Evolutionary conservation across 2,113 vertebrate genomes (phyloP).

Genomic region (Lucifuga dentata): DNA sequence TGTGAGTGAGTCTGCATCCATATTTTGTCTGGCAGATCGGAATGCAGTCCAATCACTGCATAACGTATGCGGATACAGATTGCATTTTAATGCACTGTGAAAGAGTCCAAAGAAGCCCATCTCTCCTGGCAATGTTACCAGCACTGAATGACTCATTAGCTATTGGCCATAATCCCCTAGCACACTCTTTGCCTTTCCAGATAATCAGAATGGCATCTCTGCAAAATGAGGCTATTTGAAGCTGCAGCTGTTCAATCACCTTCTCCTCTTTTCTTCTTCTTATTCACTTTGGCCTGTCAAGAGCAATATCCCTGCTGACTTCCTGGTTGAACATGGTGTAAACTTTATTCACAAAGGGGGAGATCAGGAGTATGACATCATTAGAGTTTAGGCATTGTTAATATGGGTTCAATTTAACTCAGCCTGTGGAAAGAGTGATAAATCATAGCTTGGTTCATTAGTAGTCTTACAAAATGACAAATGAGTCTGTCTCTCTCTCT

Average conservation of each 20-base stretch:
- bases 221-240: conserved; percentile 39
- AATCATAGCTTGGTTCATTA: conserved; percentile 19
- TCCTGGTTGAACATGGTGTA: conserved; percentile 32
- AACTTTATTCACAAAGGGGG: conserved; percentile 53
- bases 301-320: conserved; percentile 4
- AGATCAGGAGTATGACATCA: conserved; percentile 48
- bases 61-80: background rate
- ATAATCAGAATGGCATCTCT: conserved; percentile 58
- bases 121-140: conserved; percentile 43
- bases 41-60: too few species aligned
- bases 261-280: conserved; percentile 23
- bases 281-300: conserved; percentile 19
- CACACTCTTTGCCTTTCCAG: conserved; percentile 52
- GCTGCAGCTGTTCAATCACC: conserved; percentile 51
- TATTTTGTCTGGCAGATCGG: too few species aligned
- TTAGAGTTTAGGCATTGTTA: conserved; percentile 35
- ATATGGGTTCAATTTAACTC: conserved; percentile 22
- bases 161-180: conserved; percentile 68
- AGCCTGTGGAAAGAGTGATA: conserved; percentile 21
- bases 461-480: conserved; percentile 5
- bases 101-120: conserved; percentile 27
- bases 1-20: too few species aligned
- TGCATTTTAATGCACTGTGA: conserved; percentile 23
- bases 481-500: conserved; percentile 22
- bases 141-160: conserved; percentile 74